These are phyloP conservation scores for Calameuta filiformis DNA, from an alignment of 2,888 invertebrate genomes.

Conservation along the genomic window DNA sequence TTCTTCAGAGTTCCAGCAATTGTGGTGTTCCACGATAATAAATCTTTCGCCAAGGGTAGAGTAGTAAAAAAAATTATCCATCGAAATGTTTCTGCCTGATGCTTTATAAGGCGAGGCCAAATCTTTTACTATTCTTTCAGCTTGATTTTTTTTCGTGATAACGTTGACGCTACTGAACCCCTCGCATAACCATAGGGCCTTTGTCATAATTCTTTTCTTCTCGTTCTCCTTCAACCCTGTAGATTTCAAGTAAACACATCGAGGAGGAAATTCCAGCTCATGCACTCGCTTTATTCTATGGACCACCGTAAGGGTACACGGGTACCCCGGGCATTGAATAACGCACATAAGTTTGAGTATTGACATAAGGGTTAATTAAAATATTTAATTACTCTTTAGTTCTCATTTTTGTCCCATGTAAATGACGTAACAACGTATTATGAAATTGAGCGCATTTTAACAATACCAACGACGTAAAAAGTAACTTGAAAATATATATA, in stretches of 20 bases:
- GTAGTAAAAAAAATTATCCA: slow-evolving; percentile 44
- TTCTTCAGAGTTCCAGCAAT: slow-evolving; percentile 33
- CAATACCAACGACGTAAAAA: background rate
- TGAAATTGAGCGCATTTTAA: background rate
- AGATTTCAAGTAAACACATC: background rate
- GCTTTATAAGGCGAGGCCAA: slow-evolving; percentile 34
- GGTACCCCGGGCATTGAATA: background rate
- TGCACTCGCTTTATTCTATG: background rate
- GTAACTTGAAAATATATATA: background rate
- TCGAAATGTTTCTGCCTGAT: slow-evolving; percentile 39
- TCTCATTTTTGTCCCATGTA: background rate
- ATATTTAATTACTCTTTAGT: background rate
- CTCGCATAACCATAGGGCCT: background rate
- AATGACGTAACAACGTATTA: background rate
- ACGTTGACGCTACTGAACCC: background rate
- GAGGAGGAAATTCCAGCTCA: background rate
- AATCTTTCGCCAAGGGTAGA: slow-evolving; percentile 32
- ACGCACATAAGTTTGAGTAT: background rate
- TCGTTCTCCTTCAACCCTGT: too few relatives aligned
- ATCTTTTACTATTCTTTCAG: slow-evolving; percentile 39
- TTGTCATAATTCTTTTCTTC: background rate
- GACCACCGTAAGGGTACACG: background rate
- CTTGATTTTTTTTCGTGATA: too few relatives aligned
- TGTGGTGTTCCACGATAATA: slow-evolving; percentile 35
- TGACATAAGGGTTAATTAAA: background rate